Evolutionary conservation across 2,888 invertebrate genomes (phyloP), one percentile per base, ranked within the genome.

Genomic region (Caenorhabditis macrosperma): DNA sequence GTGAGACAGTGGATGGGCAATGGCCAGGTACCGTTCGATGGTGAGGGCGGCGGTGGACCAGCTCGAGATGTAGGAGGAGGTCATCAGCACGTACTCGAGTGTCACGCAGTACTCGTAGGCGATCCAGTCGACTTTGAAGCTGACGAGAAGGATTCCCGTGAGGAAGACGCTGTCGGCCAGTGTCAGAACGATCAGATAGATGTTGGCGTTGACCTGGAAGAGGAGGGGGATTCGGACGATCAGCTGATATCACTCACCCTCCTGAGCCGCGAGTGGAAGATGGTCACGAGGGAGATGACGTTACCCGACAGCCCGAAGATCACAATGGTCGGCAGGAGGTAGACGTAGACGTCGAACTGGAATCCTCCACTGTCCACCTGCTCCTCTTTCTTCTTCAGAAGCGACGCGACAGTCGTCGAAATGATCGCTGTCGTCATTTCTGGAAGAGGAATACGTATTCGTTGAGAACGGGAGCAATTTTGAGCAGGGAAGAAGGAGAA

Each of bases 1-100:
- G 64, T 88, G 88, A 26, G 84, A 76, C 33, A 89, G 67, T 9
- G 90, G 90, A 74, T 90, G 88, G 17, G 87, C 88, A 26, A 90
- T 87, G 5, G 90, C 90, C 30, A 90, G 74, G 71, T 89, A 90
- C 48, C 90, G 76, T 68, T 90, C 90, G 35, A 90, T 87, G 22
- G 90, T 90, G n/a, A 90, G 77, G 7, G 89, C 89, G 6, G 88
- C 88, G 17, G 89, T 88, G 6, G 89, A 82, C 90, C 90, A 90
- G 63, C 87, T 86, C 35, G 87, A 87, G 35, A 90, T 83, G 74
- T 89, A 90, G 3, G 87, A 87, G 6, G 88, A 82, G 1, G 86
- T 85, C 87, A 88, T 88, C 22, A 90, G 76, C 17, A 90, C 82
- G 76, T 90, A 90, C 72, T 90, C 90, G 30, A 89, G 68, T 12